These are phyloP conservation scores for Pararge aegeria DNA, from an alignment of 1,140 invertebrate species.

Conservation along the genomic window DNA sequence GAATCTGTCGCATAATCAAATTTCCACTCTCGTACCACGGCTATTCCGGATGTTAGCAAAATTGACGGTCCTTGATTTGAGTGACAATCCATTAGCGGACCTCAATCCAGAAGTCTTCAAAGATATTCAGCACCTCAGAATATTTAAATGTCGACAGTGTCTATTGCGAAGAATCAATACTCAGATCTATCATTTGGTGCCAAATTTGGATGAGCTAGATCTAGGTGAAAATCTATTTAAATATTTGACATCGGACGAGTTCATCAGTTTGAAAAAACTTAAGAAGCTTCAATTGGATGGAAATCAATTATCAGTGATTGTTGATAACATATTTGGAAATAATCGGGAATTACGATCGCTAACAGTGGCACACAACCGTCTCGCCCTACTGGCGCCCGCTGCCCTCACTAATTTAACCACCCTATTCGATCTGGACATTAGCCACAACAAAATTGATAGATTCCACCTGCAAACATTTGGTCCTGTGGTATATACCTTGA, in stretches of 20 bases:
- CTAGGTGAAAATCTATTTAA: slow-evolving; percentile 89
- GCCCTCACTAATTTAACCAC: slow-evolving; percentile 85
- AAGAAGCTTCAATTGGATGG: slow-evolving; percentile 86
- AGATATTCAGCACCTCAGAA: slow-evolving; percentile 86
- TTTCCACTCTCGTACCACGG: slow-evolving; percentile 84
- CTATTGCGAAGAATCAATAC: slow-evolving; percentile 86
- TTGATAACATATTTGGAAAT: slow-evolving; percentile 86
- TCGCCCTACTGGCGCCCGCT: slow-evolving; percentile 85
- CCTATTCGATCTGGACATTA: slow-evolving; percentile 84
- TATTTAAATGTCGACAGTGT: slow-evolving; percentile 85
- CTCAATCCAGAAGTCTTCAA: slow-evolving; percentile 88
- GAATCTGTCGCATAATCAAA: slow-evolving; percentile 85
- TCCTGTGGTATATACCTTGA: slow-evolving; percentile 82
- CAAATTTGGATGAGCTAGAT: slow-evolving; percentile 85
- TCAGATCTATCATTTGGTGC: slow-evolving; percentile 86
- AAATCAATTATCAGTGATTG: slow-evolving; percentile 87
- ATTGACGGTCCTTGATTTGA: slow-evolving; percentile 86
- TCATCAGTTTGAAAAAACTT: slow-evolving; percentile 84
- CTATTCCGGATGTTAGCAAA: slow-evolving; percentile 85
- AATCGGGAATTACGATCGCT: slow-evolving; percentile 81
- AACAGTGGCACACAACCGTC: slow-evolving; percentile 84
- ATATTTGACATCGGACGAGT: slow-evolving; percentile 87
- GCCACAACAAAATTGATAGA: slow-evolving; percentile 86
- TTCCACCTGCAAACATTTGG: slow-evolving; percentile 82
- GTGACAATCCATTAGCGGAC: slow-evolving; percentile 85